Percentiles rank a stretch among this genome's conserved stretches.
phyloP scores from a whole-genome alignment of 2,113 vertebrate genomes.

The Gadus macrocephalus region DNA sequence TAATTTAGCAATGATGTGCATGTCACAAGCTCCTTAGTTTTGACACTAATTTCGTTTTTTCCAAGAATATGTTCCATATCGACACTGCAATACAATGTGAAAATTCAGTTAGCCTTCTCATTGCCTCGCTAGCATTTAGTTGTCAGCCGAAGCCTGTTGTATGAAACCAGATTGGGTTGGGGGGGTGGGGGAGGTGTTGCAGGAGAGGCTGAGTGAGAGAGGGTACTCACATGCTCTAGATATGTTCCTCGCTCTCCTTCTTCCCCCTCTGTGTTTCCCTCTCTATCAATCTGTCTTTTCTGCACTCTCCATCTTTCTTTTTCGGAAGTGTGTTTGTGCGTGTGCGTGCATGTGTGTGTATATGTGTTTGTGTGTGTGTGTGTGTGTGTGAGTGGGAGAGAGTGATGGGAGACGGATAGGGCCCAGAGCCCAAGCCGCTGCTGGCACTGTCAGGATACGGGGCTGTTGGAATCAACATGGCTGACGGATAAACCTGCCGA shows the following conservation, averaged over 20 bases:
- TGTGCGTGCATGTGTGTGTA: no score
- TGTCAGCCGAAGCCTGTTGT: no score
- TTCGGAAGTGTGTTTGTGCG: slow-evolving; percentile 10
- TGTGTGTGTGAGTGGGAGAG: no score
- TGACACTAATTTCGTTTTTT: no score
- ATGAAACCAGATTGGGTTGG: no score
- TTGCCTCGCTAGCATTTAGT: no score
- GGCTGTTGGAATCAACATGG: slow-evolving; percentile 65
- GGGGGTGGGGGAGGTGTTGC: neutral
- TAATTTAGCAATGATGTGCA: no score
- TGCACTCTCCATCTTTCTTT: slow-evolving; percentile 1
- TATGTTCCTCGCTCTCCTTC: slow-evolving; percentile 9
- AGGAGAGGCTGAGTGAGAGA: neutral
- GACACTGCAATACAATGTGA: no score
- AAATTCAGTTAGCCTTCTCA: no score
- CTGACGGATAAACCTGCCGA: slow-evolving; percentile 64
- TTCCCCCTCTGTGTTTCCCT: slow-evolving; percentile 19
- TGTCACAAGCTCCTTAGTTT: no score
- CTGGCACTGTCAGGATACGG: slow-evolving; percentile 48
- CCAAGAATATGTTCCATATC: no score
- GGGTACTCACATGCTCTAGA: neutral
- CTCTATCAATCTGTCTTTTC: slow-evolving; percentile 27
- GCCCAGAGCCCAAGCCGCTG: slow-evolving; percentile 50
- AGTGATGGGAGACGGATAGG: slow-evolving; percentile 42
- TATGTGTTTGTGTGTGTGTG: no score